Percentiles rank a stretch among this genome's conserved stretches.
phyloP scores from a whole-genome alignment of 1,140 invertebrate species.

The Drosophila navojoa region DNA sequence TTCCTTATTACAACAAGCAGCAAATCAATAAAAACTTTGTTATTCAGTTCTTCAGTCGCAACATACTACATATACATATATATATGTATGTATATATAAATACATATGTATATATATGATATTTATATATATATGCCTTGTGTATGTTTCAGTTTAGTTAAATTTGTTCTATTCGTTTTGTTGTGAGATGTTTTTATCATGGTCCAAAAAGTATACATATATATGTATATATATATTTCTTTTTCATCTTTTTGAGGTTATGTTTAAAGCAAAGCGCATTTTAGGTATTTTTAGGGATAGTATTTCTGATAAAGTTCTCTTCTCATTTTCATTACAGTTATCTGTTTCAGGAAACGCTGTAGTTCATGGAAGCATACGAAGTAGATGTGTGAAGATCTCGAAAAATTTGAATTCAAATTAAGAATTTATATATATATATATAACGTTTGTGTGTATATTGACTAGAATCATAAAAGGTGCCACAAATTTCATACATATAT shows the following conservation, averaged over 20 bases:
- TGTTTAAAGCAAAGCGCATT: constrained; percentile 33
- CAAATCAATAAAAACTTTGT: constrained; percentile 74
- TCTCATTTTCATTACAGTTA: constrained; percentile 3
- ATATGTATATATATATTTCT: not conserved
- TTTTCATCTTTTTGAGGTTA: constrained; percentile 8
- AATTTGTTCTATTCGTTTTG: constrained; percentile 38
- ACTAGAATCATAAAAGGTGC: constrained; percentile 31
- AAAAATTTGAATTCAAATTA: constrained; percentile 13
- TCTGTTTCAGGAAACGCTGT: constrained; percentile 8
- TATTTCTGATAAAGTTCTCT: not conserved
- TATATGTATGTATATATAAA: constrained; percentile 49
- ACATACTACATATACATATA: constrained; percentile 44
- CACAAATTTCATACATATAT: constrained; percentile 24
- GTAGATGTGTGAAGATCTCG: constrained; percentile 11
- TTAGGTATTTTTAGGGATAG: constrained; percentile 4
- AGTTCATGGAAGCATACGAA: constrained; percentile 34
- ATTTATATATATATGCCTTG: constrained; percentile 27
- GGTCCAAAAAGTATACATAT: constrained; percentile 62
- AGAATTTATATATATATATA: constrained; percentile 10
- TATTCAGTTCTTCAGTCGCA: constrained; percentile 81
- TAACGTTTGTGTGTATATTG: constrained; percentile 11
- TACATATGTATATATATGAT: constrained; percentile 34
- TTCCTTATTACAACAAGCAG: constrained; percentile 80
- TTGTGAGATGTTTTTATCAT: constrained; percentile 63
- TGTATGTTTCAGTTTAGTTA: constrained; percentile 21